Conservation (phyloP, 2,113 vertebrate species). For the Atherinomorus stipes region DNA sequence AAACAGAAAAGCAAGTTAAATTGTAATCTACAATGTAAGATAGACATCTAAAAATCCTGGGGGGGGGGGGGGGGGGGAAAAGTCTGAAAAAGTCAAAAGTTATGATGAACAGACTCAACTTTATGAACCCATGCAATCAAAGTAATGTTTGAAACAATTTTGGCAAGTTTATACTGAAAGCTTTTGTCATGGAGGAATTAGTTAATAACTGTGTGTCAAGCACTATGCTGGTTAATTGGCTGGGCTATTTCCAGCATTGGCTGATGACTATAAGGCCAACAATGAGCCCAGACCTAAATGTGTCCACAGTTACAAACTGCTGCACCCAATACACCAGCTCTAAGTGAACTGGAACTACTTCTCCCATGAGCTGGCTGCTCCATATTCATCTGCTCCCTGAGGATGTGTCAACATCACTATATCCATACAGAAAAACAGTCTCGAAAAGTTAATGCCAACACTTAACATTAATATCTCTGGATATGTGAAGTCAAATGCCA, state of each 20-base stretch:
- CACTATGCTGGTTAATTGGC: slow-evolving; percentile 55
- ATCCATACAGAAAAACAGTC: no score
- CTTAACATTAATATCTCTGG: background rate
- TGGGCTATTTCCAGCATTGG: slow-evolving; percentile 64
- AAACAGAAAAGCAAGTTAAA: slow-evolving; percentile 36
- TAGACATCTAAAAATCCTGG: background rate
- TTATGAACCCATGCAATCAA: background rate
- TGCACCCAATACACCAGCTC: slow-evolving; percentile 48
- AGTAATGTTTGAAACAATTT: slow-evolving; percentile 13
- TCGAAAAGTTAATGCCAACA: background rate
- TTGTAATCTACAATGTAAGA: background rate
- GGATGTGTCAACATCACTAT: slow-evolving; percentile 43
- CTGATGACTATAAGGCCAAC: slow-evolving; percentile 41
- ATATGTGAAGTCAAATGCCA: slow-evolving; percentile 10
- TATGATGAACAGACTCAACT: background rate
- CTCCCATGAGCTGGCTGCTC: slow-evolving; percentile 71
- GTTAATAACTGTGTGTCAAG: slow-evolving; percentile 37
- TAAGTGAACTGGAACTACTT: slow-evolving; percentile 66
- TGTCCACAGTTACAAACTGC: slow-evolving; percentile 53
- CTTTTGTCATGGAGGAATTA: slow-evolving; percentile 36
- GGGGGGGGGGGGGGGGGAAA: background rate
- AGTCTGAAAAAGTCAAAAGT: background rate
- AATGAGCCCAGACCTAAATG: slow-evolving; percentile 65
- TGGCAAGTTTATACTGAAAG: slow-evolving; percentile 14
- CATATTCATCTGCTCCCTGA: slow-evolving; percentile 62